Conservation (phyloP, 2,888 invertebrate species). For the Drosophila falleni region DNA sequence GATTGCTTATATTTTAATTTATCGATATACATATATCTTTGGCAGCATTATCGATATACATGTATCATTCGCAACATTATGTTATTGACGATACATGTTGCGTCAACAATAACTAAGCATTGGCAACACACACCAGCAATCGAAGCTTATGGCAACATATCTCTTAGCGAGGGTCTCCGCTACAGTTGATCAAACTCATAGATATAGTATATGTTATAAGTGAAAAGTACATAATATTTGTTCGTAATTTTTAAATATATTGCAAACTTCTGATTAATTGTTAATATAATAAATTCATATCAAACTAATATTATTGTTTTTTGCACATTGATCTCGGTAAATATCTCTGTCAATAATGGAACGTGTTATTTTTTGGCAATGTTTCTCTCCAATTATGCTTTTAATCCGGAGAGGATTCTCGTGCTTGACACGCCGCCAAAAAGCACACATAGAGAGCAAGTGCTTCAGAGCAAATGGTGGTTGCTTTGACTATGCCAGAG, state of each 20-base stretch:
- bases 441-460: slow-evolving; percentile 16
- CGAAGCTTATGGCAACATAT: slow-evolving; percentile 15
- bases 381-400: slow-evolving; percentile 19
- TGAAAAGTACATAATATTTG: no score
- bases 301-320: background rate
- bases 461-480: slow-evolving; percentile 50
- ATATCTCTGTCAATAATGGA: slow-evolving; percentile 2
- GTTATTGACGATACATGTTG: slow-evolving; percentile 28
- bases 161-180: slow-evolving; percentile 22
- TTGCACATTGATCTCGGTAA: slow-evolving; percentile 2
- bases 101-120: slow-evolving; percentile 8
- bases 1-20: no score
- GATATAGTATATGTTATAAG: no score
- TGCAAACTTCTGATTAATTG: background rate
- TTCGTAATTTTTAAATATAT: no score
- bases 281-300: background rate
- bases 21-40: slow-evolving; percentile 15
- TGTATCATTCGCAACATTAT: slow-evolving; percentile 14
- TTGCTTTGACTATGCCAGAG: slow-evolving; percentile 32
- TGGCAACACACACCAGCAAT: slow-evolving; percentile 15
- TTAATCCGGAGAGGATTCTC: slow-evolving; percentile 20
- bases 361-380: slow-evolving; percentile 35
- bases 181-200: slow-evolving; percentile 13
- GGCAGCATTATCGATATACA: slow-evolving; percentile 7
- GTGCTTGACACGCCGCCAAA: slow-evolving; percentile 35